Evolutionary conservation across 2,888 invertebrate genomes (phyloP), one percentile per base, ranked within the genome.

Genomic region (Adelphocoris suturalis): DNA sequence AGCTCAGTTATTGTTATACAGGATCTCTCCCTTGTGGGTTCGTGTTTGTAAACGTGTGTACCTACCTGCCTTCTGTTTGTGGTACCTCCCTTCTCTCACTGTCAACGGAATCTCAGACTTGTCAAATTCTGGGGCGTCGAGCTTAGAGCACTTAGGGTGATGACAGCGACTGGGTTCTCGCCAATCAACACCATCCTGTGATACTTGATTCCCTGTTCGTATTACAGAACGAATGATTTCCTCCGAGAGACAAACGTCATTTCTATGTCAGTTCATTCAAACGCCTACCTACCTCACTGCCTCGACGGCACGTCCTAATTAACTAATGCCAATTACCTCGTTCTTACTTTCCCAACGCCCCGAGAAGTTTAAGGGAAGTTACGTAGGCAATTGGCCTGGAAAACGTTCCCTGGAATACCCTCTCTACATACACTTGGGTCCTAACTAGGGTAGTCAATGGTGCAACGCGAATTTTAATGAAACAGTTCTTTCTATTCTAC

Each of bases 1-100:
- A 61, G n/a, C 61, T 61, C 61, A 61, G 61, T 61, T 61, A 61
- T 61, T 61, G 61, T 61, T 61, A 37, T 37, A 61, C 61, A 9
- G 9, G 16, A 61, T 19, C 16, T n/a, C 61, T 16, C 61, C n/a
- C 9, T 9, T n/a, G n/a, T 19, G 61, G 16, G 2, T 19, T 52
- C 12, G 52, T 61, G 52, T 61, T 16, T 7, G 11, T 61, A 61
- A 9, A 9, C n/a, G 3, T 61, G 61, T 9, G 61, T 19, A 16
- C n/a, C 19, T 61, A 52, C 52, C 52, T 19, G n/a, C 61, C 19
- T 61, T 9, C n/a, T 61, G 61, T 61, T 61, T 19, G 9, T 61
- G 61, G 14, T 9, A 9, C 16, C 1, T 61, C n/a, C 61, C 3
- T 9, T 61, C 61, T 14, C n/a, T 0, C 16, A 61, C n/a, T 61